Evolutionary conservation across 2,113 vertebrate species (phyloP), one percentile per base, ranked within the genome.

Genomic region (Aplodontia rufa): DNA sequence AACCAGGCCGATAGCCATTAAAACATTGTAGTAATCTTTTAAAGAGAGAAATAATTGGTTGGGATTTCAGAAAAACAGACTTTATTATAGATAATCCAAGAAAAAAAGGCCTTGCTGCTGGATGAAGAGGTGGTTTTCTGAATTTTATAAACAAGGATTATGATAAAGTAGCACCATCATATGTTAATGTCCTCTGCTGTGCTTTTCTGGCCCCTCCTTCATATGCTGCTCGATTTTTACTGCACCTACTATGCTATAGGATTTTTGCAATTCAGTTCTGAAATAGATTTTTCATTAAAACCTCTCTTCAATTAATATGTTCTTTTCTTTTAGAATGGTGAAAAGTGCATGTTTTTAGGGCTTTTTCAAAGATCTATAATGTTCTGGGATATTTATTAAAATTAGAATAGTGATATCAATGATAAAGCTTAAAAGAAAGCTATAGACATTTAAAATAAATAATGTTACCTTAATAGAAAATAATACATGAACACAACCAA

Each of bases 361-460:
- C 5, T 71, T 10, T 68, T 84, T 62, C 19, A 81, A 62, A 92
- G 24, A 66, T 72, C 78, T 49, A 40, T 71, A 6, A 8, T 16
- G 2, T 45, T 20, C 30, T 7, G 85, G 49, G 22, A 30, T 68
- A 40, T n/a, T 87, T 93, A 40, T 82, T 76, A 94, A 94, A 95
- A 53, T 94, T 62, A 82, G 20, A 49, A 19, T 78, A 81, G 69
- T 79, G 6, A 4, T 88, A 8, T 87, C 24, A 92, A 79, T 74
- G 6, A 60, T 49, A 58, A 11, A 74, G 8, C 7, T 87, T 83
- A 40, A 87, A 96, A 90, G 20, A 76, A 96, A 79, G 30, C 13
- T 78, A 68, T 35, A 35, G 85, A 75, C 8, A 11, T 86, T 96
- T 74, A 82, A 92, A 89, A 79, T 71, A 93, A 87, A 91, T 55